phyloP scores from a whole-genome alignment of 2,888 invertebrate species.

The Myopa testacea region DNA sequence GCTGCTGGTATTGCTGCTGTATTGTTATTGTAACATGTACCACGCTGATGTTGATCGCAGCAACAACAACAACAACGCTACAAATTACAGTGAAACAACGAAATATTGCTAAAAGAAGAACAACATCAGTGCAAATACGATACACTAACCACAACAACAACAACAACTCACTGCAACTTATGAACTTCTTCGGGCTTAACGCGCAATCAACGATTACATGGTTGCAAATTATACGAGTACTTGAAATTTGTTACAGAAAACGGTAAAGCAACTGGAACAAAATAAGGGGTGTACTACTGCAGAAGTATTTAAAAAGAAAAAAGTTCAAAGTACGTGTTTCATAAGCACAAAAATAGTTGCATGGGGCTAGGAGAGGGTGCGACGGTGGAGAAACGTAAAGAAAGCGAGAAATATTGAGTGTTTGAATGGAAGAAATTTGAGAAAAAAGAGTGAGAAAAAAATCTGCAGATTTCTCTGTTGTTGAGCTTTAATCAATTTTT shows the following conservation, averaged over 20 bases:
- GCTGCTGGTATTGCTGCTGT: constrained; percentile 37
- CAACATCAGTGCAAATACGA: constrained; percentile 58
- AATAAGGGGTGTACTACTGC: too few relatives aligned
- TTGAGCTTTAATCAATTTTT: too few relatives aligned
- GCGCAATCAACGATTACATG: constrained; percentile 35
- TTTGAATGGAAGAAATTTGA: too few relatives aligned
- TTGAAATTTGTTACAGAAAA: constrained; percentile 27
- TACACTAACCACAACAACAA: not conserved
- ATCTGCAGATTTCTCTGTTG: too few relatives aligned
- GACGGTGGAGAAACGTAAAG: not conserved
- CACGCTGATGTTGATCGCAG: constrained; percentile 46
- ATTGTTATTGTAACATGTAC: constrained; percentile 14
- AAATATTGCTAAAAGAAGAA: constrained; percentile 50
- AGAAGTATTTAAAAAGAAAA: too few relatives aligned
- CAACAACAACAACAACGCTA: constrained; percentile 33
- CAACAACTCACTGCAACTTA: too few relatives aligned
- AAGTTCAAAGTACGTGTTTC: not conserved
- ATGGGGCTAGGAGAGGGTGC: not conserved
- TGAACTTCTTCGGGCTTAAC: constrained; percentile 32
- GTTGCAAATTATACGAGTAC: not conserved
- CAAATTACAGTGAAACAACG: not conserved
- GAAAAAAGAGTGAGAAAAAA: too few relatives aligned
- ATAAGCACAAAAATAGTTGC: not conserved
- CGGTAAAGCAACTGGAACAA: too few relatives aligned
- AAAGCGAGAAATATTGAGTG: too few relatives aligned